phyloP scores from a whole-genome alignment of 2,797 vertebrate species.

The Bucorvus abyssinicus region DNA sequence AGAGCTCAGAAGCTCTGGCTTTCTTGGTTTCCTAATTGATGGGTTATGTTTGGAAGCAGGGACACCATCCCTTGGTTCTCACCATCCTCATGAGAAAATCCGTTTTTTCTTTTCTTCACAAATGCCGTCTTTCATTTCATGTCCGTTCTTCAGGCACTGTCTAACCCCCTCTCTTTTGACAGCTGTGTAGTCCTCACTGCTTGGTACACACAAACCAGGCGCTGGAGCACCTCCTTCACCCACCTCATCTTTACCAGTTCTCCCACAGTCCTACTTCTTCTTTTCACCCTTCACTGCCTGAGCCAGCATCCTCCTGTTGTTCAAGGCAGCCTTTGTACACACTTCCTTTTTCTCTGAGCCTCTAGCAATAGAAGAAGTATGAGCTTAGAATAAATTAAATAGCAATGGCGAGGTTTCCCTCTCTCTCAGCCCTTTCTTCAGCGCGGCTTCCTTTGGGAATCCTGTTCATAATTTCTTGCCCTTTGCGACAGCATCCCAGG shows the following conservation, averaged over 20 bases:
- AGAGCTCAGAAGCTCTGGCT: neutral
- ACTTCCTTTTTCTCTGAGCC: slow-evolving; percentile 53
- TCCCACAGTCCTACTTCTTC: slow-evolving; percentile 49
- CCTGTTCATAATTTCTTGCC: neutral
- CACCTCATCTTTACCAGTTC: neutral
- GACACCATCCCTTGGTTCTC: neutral
- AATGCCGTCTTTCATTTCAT: neutral
- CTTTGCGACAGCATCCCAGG: neutral
- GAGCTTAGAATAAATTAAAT: neutral
- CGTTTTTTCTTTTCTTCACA: neutral
- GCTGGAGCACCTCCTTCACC: neutral
- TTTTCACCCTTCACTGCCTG: slow-evolving; percentile 40
- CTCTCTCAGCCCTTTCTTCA: neutral
- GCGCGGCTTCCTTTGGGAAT: neutral
- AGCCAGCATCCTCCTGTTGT: slow-evolving; percentile 11
- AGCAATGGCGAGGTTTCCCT: neutral
- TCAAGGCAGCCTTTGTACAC: slow-evolving; percentile 34
- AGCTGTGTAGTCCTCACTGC: neutral
- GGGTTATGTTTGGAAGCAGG: neutral
- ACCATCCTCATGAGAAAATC: neutral
- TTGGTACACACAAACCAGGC: neutral
- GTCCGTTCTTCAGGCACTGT: neutral
- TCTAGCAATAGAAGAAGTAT: neutral
- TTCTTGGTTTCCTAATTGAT: neutral
- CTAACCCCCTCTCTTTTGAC: neutral